phyloP scores from a whole-genome alignment of 92 coral and sea anemone species.

The Porites cylindrica region DNA sequence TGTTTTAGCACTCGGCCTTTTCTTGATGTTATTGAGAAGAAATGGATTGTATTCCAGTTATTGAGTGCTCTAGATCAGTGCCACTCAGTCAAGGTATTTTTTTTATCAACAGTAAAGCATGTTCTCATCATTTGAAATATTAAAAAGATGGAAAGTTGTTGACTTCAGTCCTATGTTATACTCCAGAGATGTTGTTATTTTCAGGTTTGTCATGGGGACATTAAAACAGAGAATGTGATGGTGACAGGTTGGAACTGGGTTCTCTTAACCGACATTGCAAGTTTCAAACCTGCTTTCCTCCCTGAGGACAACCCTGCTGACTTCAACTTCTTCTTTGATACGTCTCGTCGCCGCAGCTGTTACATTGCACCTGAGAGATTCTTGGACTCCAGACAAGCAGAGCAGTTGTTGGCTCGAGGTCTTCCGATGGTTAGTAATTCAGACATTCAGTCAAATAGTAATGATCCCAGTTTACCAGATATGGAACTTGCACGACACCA shows the following conservation, averaged over 20 bases:
- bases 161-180: no score
- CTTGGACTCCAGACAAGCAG: conserved; percentile 87
- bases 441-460: conserved; percentile 55
- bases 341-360: conserved; percentile 96
- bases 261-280: conserved; percentile 91
- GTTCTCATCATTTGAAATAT: no score
- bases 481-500: conserved; percentile 87
- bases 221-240: conserved; percentile 97
- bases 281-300: conserved; percentile 94
- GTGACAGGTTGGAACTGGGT: conserved; percentile 99
- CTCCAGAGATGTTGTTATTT: not conserved
- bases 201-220: conserved; percentile 98
- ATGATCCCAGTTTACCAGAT: conserved; percentile 78
- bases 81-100: conserved; percentile 84
- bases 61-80: conserved; percentile 92
- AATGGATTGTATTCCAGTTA: conserved; percentile 97
- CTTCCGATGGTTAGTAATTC: conserved; percentile 18
- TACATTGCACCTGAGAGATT: conserved; percentile 98
- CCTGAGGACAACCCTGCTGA: conserved; percentile 99
- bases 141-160: no score
- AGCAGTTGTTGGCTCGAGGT: conserved; percentile 64
- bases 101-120: no score
- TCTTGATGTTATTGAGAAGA: conserved; percentile 92
- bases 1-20: conserved; percentile 91
- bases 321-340: conserved; percentile 97